Evolutionary conservation across 2,888 invertebrate genomes (phyloP).

Genomic region (Strigamia crassipes): DNA sequence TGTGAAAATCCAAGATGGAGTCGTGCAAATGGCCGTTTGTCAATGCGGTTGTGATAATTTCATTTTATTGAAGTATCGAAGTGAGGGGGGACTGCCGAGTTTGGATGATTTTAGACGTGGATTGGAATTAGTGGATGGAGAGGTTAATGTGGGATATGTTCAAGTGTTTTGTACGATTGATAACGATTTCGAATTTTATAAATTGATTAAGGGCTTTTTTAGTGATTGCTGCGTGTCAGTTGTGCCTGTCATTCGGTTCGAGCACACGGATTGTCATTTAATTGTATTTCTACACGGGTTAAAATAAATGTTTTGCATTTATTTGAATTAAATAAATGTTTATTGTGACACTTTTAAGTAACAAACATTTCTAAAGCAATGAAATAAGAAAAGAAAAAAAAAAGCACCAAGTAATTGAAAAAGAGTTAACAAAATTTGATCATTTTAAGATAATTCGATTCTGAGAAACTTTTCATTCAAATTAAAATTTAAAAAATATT

Average conservation of each 20-base stretch:
- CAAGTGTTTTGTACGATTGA: not conserved
- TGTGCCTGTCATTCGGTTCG: not conserved
- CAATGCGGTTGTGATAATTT: not conserved
- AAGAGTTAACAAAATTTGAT: not conserved
- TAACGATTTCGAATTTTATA: not conserved
- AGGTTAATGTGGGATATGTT: not conserved
- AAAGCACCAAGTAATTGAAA: conserved; percentile 4
- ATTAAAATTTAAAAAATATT: not conserved
- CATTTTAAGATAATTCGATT: conserved; percentile 15
- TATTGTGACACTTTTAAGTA: conserved; percentile 14
- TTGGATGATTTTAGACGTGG: not conserved
- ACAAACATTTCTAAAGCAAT: conserved; percentile 4
- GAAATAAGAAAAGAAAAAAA: not conserved
- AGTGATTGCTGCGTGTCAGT: not conserved
- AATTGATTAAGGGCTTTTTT: not conserved
- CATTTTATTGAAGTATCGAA: not conserved
- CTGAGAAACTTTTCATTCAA: not conserved
- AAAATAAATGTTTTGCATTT: not conserved
- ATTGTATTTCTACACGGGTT: not conserved
- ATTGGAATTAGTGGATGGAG: not conserved
- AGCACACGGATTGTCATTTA: not conserved
- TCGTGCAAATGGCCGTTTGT: not conserved
- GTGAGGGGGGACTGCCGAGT: not conserved
- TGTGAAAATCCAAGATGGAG: not conserved
- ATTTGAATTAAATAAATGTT: not conserved